A percentile compares a stretch with the other conserved stretches of the same genome.
Conservation (phyloP, 2,113 vertebrate species). For the Lophura nycthemera region DNA sequence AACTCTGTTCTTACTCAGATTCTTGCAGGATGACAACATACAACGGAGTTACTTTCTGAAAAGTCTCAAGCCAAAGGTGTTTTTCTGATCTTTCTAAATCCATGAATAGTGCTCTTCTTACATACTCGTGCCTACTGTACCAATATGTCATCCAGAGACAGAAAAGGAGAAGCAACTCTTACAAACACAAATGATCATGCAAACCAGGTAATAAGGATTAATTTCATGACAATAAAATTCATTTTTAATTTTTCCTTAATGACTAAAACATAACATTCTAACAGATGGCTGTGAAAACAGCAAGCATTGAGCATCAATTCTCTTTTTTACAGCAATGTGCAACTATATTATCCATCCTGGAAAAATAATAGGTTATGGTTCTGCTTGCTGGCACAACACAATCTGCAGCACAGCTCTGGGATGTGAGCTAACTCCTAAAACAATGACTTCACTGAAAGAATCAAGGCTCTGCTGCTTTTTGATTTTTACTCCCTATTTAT, state of each 20-base stretch:
- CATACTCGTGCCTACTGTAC: not conserved
- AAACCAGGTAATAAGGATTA: not conserved
- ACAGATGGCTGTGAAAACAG: conserved; percentile 35
- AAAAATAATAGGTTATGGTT: conserved; percentile 5
- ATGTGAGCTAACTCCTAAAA: not conserved
- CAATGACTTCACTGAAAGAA: not conserved
- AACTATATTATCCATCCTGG: not conserved
- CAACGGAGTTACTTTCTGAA: not conserved
- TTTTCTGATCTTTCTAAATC: not conserved
- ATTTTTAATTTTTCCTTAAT: conserved; percentile 22
- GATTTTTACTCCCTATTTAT: not conserved
- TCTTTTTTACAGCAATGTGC: not conserved
- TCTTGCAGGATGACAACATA: not conserved
- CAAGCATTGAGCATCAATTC: not conserved
- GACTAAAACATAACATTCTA: not conserved
- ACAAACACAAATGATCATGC: not conserved
- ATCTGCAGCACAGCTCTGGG: not conserved
- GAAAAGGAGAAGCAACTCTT: not conserved
- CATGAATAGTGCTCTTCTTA: not conserved
- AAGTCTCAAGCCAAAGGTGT: not conserved
- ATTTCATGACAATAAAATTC: not conserved
- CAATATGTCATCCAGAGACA: not conserved
- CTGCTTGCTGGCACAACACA: not conserved
- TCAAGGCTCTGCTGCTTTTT: not conserved
- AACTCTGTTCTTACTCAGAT: not conserved